Base-by-base conservation (phyloP, 2,888 invertebrate genomes). In the Drosophila mayaguana region DNA sequence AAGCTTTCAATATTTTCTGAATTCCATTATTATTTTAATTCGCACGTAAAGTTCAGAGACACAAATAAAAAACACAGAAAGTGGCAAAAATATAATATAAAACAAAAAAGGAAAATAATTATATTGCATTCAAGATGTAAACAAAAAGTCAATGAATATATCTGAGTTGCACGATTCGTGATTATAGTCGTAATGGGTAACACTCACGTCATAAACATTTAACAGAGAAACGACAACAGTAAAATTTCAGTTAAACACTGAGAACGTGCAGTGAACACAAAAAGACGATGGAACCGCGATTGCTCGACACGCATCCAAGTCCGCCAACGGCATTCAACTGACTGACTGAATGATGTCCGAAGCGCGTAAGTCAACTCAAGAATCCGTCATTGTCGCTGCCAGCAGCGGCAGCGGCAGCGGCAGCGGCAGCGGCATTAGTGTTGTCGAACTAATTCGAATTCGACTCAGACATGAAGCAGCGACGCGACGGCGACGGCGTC, bases 321-420 rank as follows among this genome's bases (percentile, higher is more conserved):
- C 72, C 75, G 81, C 74, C 81, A 82, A 88, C 87, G 87, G 78
- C 84, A 81, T 81, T 90, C 84, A 78, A 80, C 85, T 84, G 87
- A 50, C 50, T 46, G 25, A 91, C 92, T 50, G 32, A 91, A 91
- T 91, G 86, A 89, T 71, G 75, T 69, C 63, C 55, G 63, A 45
- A 55, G 69, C 64, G 18, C 70, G 64, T 60, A 65, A 72, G 54
- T 64, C 70, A 57, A 69, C 64, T 69, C 75, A 50, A 68, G 71
- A 78, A 80, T 64, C 64, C 75, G 55, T 50, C 43, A 42, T 12
- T 57, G 18, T 11, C 48, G 20, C 59, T 63, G 18, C 16, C 53
- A 38, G 22, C 22, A 53, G n/a, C 38, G 38, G 22, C 36, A 53
- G n/a, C 38, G 16, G n/a, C 36, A 20, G 18, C 14, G 34, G 1